A percentile compares a stretch with the other conserved stretches of the same genome.
These are phyloP conservation scores for Anolis carolinensis DNA, from an alignment of 2,113 vertebrate genomes.

Conservation along the genomic window DNA sequence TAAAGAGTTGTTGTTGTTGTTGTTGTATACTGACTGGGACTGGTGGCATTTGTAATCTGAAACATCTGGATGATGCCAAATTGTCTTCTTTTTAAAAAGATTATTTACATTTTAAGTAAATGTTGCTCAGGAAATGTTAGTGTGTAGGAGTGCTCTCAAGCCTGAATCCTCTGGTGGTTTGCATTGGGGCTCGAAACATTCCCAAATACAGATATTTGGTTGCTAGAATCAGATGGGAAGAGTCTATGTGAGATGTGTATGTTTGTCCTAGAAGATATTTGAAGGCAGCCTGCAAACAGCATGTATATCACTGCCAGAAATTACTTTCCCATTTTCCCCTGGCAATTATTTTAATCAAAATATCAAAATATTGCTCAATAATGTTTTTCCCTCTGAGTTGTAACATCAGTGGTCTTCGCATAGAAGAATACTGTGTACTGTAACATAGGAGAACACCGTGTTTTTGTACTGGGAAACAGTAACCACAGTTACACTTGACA, in stretches of 20 bases:
- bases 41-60: too few species aligned
- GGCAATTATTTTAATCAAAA: constrained; percentile 12
- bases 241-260: not conserved
- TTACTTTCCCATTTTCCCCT: not conserved
- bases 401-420: not conserved
- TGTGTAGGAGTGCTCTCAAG: not conserved
- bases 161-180: not conserved
- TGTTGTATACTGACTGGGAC: too few species aligned
- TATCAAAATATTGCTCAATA: not conserved
- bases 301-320: not conserved
- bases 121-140: not conserved
- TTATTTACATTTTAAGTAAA: not conserved
- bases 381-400: not conserved
- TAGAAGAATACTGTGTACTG: not conserved
- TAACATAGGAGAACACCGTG: not conserved
- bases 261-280: not conserved
- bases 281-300: not conserved
- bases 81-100: too few species aligned
- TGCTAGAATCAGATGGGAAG: not conserved
- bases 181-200: not conserved
- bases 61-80: too few species aligned
- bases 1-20: too few species aligned
- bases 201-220: not conserved
- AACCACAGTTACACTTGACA: not conserved
- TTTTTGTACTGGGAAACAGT: not conserved